Evolutionary conservation across 2,797 vertebrate species (phyloP).

Genomic region (Tapera naevia): DNA sequence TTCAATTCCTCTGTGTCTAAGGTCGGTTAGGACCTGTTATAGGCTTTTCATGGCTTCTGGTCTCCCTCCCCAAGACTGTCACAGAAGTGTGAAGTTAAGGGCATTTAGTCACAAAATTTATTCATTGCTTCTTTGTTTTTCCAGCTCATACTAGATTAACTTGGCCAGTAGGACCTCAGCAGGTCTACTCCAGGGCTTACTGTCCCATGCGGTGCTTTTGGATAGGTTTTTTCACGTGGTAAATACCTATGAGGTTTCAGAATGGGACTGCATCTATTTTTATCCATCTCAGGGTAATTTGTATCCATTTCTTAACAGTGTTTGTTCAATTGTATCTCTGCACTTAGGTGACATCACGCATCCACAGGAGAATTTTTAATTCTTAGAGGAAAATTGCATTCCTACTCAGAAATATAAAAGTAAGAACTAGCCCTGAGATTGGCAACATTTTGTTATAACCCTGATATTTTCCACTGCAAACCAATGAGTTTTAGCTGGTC

Average conservation of each 20-base stretch:
- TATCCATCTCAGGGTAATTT: background rate
- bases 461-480: background rate
- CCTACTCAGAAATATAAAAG: background rate
- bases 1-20: background rate
- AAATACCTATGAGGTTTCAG: background rate
- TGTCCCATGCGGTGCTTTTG: background rate
- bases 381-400: background rate
- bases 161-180: background rate
- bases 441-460: background rate
- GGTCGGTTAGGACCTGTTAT: background rate
- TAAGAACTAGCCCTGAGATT: background rate
- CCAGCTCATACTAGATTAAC: background rate
- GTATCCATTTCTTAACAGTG: background rate
- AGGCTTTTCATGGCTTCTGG: background rate
- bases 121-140: background rate
- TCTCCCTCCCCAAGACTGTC: background rate
- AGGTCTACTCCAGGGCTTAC: background rate
- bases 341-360: background rate
- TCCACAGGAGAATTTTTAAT: background rate
- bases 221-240: background rate
- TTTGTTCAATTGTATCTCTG: background rate
- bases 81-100: background rate
- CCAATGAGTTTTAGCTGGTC: background rate
- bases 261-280: background rate
- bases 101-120: background rate